These are phyloP conservation scores for Polylopha cassiicola DNA, from an alignment of 2,888 invertebrate species.

Conservation along the genomic window DNA sequence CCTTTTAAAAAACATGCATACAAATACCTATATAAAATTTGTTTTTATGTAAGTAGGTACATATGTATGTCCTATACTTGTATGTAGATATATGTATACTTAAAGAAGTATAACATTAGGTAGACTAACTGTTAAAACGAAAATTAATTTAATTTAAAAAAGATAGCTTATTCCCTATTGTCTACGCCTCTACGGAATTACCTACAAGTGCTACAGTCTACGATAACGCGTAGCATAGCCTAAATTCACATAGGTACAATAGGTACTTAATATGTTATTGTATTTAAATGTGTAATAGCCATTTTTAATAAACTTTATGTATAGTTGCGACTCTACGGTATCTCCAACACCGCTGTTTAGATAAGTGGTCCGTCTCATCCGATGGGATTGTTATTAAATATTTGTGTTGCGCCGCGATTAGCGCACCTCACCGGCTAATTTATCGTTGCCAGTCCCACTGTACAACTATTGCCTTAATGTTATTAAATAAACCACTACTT, in stretches of 20 bases:
- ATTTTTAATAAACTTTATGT: constrained; percentile 3
- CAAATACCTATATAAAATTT: background rate
- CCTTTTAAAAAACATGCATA: too few relatives aligned
- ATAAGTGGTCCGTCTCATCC: constrained; percentile 71
- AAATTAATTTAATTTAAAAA: too few relatives aligned
- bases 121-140: too few relatives aligned
- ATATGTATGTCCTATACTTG: background rate
- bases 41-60: background rate
- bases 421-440: constrained; percentile 69
- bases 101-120: too few relatives aligned
- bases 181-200: too few relatives aligned
- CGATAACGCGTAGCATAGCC: too few relatives aligned
- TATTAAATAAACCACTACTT: constrained; percentile 18
- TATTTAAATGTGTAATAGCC: too few relatives aligned
- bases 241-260: too few relatives aligned
- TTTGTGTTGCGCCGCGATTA: constrained; percentile 76
- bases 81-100: background rate
- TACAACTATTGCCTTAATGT: constrained; percentile 23
- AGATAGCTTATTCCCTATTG: too few relatives aligned
- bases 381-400: constrained; percentile 76
- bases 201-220: too few relatives aligned
- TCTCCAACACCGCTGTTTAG: constrained; percentile 50
- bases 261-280: too few relatives aligned
- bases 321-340: constrained; percentile 35
- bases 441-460: constrained; percentile 47